Base-by-base conservation (phyloP, 2,888 invertebrate species). In the Stenurella melanura region DNA sequence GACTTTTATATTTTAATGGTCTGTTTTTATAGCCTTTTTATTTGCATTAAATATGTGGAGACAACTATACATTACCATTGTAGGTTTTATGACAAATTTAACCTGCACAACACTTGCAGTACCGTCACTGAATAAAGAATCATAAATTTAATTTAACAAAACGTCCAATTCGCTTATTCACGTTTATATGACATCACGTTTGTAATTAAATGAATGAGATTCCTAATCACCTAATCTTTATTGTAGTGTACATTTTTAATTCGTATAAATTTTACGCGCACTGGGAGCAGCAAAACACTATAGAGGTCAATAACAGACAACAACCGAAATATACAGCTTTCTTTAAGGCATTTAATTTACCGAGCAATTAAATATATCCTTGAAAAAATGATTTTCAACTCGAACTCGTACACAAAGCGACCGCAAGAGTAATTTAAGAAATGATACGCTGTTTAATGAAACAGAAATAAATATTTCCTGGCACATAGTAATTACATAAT, bases 151-250 rank as follows among this genome's bases (percentile, higher is more conserved):
- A 42, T 64, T 64, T 63, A 17, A 26, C 63, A 30, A 34, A 64
- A 18, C 34, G 66, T 77, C 72, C 21, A 67, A 74, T 73, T 74
- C 72, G 42, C 50, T 75, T 63, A 60, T 69, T 69, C 38, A 34
- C 64, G 54, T 56, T 19, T 58, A 75, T 58, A 75, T 78, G 74
- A 78, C 75, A 75, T 78, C 77, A 78, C 12, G 30, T 64, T 73
- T 19, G 30, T 57, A 57, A 57, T 64, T 42, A 54, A 71, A 73
- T 78, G 77, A 78, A 78, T 78, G 77, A 66, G 73, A 75, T 68
- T 71, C 75, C 77, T 54, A 75, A 75, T 72, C 50, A 57, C 30
- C 57, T 73, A 70, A 66, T 76, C 72, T 76, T 21, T 72, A 72
- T 72, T 67, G 34, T 42, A 54, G 69, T 69, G 60, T 68, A 58